Evolutionary conservation across 2,888 invertebrate genomes (phyloP), one percentile per base, ranked within the genome.

Genomic region (Aleiodes testaceus): DNA sequence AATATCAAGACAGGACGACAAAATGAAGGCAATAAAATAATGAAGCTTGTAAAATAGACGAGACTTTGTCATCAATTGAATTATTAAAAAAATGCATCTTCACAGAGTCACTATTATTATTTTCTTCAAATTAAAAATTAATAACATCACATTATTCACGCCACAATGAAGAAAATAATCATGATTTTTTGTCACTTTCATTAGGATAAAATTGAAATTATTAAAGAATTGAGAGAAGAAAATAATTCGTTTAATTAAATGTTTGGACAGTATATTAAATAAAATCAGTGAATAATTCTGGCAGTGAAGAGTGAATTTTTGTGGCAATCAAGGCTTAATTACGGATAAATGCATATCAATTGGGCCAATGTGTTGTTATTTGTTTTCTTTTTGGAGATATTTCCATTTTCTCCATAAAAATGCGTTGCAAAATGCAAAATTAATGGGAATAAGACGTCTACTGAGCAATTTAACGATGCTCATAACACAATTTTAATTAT

Each of bases 1-100:
- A 52, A 50, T 50, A 66, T 66, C 30, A 66, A 66, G 7, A 50
- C 50, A 66, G 52, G n/a, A 22, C 30, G 44, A 66, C 6, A 66
- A 42, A 61, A 61, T 16, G 11, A 66, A 16, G 44, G 44, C 36
- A 44, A 20, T 12, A 16, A 18, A 44, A 18, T 6, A 36, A 55
- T 49, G 11, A 20, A 52, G 53, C 26, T 14, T 12, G 16, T 7
- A 14, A 59, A 30, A 55, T 30, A 55, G 42, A 53, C 2, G 3
- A 50, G 11, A 50, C 36, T 9, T 36, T 36, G 36, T 36, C 36
- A 36, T 36, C 36, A 36, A 36, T 36, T 36, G 36, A 9, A 36
- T 9, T 6, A 6, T 36, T 36, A 36, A 11, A 11, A n/a, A 36
- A 36, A 36, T 36, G 36, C 26, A 26, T 26, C 26, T 36, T 36